Evolutionary conservation across 2,888 invertebrate species (phyloP), one percentile per base, ranked within the genome.

Genomic region (Dendrolimus pini): DNA sequence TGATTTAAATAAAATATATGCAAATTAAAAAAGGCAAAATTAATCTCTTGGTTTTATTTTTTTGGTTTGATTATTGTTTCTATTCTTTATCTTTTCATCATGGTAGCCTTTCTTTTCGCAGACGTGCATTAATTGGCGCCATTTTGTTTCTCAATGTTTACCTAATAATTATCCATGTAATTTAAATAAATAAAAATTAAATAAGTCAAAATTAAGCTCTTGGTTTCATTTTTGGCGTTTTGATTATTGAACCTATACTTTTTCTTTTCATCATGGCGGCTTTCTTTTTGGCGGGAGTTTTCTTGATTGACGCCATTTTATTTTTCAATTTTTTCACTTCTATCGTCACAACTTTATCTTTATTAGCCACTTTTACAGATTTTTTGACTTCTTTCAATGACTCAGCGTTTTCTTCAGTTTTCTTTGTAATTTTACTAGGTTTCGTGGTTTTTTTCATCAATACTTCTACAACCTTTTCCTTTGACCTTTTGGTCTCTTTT

Each of bases 141-240:
- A 30, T 30, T 30, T 30, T 30, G 30, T 30, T 30, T 30, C 30
- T 30, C 30, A 6, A 30, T 30, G 30, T 30, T 30, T 30, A 30
- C 30, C 30, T 30, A 30, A 30, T 30, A 6, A 30, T 30, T 30
- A 30, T 3, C 30, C 30, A 6, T 30, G 30, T 30, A 30, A 30
- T 30, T 30, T 30, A 30, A 30, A 47, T 12, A 47, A 12, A 47
- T 7, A 6, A 8, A 10, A 47, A 47, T 47, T 47, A 47, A 47
- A 47, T 12, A 47, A 47, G 7, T 47, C 12, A 47, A 47, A 47
- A 47, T 47, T 10, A 47, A 2, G 58, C 47, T 55, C 64, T 63
- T 47, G 89, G 89, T 30, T 81, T 87, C 89, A 89, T 89, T 75
- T 83, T 87, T 0, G 89, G 89, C 10, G 82, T 74, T 69, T 87